Evolutionary conservation across 1,140 invertebrate genomes (phyloP), one percentile per base, ranked within the genome.

Genomic region (Philopotamus ludificatus): DNA sequence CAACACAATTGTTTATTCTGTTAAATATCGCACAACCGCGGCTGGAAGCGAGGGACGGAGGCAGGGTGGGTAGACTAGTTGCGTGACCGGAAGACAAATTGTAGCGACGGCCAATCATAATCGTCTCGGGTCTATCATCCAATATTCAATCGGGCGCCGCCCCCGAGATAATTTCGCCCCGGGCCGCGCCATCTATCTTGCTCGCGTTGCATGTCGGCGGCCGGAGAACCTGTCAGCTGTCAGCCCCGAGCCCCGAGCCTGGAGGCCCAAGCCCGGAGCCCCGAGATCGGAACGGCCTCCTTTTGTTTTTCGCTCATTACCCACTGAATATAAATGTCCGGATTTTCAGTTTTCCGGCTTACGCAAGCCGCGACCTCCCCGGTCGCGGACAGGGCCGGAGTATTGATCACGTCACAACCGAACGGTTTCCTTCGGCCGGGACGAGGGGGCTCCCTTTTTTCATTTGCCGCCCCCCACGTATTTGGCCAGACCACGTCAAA

Each of bases 181-280:
- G 3, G 18, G 63, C 42, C 26, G 3, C 12, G 26, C 25, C 25
- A 58, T 58, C 58, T 59, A 65, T 65, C 63, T 65, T 39, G n/a
- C n/a, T 28, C 53, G 26, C 39, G 25, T 66, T 66, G 64, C 64
- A 57, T 68, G 62, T 58, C 50, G 42, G 53, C 53, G 34, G 39
- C 58, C 60, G 21, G 59, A 59, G 63, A 63, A 63, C 59, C 51
- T 67, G 59, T 67, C 65, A 63, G 51, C 58, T 57, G 65, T 62
- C 65, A 67, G 50, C 63, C 63, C 47, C 57, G 58, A 62, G 63
- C 42, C n/a, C n/a, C n/a, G n/a, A n/a, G n/a, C n/a, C n/a, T n/a
- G n/a, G n/a, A n/a, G n/a, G n/a, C n/a, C n/a, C n/a, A n/a, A n/a
- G n/a, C n/a, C n/a, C 7, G 51, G 61, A 68, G 55, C 60, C 39